These are phyloP conservation scores for Xanthorhoe designata DNA, from an alignment of 2,888 invertebrate species.

Conservation along the genomic window DNA sequence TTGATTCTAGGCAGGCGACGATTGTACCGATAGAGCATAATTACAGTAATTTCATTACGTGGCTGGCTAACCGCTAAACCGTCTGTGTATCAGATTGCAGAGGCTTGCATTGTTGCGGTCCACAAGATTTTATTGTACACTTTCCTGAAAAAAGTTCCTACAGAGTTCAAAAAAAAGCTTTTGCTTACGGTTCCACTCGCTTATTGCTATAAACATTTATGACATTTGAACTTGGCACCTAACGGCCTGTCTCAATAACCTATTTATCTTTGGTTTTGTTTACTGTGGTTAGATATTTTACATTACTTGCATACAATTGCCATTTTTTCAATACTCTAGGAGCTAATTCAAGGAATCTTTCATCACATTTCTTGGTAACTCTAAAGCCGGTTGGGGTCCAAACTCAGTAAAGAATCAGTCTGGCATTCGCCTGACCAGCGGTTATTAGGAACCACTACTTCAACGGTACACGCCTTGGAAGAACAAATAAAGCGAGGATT, in stretches of 20 bases:
- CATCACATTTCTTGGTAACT: constrained; percentile 12
- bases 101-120: constrained; percentile 9
- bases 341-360: neutral
- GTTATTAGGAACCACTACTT: constrained; percentile 45
- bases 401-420: constrained; percentile 15
- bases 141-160: neutral
- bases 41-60: constrained; percentile 48
- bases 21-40: constrained; percentile 46
- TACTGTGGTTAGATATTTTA: too few relatives aligned
- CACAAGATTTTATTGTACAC: neutral
- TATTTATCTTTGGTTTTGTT: too few relatives aligned
- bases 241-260: too few relatives aligned
- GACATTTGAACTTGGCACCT: too few relatives aligned
- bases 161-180: neutral
- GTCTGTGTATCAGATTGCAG: neutral
- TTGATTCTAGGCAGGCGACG: too few relatives aligned
- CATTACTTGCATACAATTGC: too few relatives aligned
- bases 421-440: constrained; percentile 43
- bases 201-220: neutral
- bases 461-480: constrained; percentile 44
- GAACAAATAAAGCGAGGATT: constrained; percentile 35
- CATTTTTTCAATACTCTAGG: too few relatives aligned
- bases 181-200: neutral
- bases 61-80: constrained; percentile 31
- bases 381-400: constrained; percentile 10